Evolutionary conservation across 2,113 vertebrate species (phyloP).

Genomic region (Tyrannus savana): DNA sequence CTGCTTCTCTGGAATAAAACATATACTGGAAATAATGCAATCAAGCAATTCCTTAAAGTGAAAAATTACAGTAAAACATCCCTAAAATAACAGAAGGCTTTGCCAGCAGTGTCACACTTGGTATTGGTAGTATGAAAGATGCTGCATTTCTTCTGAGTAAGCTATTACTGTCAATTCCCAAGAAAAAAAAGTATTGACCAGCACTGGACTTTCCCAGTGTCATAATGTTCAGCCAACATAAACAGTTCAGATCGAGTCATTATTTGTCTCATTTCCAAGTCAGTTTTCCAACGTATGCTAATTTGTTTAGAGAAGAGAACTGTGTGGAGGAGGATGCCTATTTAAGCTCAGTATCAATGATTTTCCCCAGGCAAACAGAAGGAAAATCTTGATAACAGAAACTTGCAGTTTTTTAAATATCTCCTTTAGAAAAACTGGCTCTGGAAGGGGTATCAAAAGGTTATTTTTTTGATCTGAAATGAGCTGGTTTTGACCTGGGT

Average conservation of each 20-base stretch:
- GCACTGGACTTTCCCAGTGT: conserved; percentile 26
- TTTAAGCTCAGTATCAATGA: neutral
- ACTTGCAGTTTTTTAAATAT: neutral
- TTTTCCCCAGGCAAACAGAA: conserved; percentile 22
- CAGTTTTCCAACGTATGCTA: conserved; percentile 35
- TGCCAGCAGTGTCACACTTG: conserved; percentile 15
- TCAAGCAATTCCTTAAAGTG: conserved; percentile 37
- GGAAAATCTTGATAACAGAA: conserved; percentile 4
- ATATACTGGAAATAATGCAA: conserved; percentile 45
- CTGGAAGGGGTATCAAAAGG: conserved; percentile 21
- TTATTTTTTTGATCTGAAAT: neutral
- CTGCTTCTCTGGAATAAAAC: conserved; percentile 51
- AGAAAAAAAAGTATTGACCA: conserved; percentile 36
- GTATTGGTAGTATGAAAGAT: conserved; percentile 18
- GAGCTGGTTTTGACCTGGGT: conserved; percentile 32
- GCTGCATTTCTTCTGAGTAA: conserved; percentile 30
- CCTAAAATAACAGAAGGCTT: conserved; percentile 41
- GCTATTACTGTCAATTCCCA: conserved; percentile 30
- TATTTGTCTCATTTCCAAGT: conserved; percentile 41
- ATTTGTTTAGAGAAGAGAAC: conserved; percentile 29
- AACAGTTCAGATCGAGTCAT: conserved; percentile 10
- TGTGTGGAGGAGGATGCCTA: conserved; percentile 4
- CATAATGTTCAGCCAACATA: conserved; percentile 33
- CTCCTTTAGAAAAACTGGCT: neutral
- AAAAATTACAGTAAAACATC: conserved; percentile 25